Percentiles rank a stretch among this genome's conserved stretches.
Conservation (phyloP, 2,888 invertebrate genomes). For the Priocnemis perturbator region DNA sequence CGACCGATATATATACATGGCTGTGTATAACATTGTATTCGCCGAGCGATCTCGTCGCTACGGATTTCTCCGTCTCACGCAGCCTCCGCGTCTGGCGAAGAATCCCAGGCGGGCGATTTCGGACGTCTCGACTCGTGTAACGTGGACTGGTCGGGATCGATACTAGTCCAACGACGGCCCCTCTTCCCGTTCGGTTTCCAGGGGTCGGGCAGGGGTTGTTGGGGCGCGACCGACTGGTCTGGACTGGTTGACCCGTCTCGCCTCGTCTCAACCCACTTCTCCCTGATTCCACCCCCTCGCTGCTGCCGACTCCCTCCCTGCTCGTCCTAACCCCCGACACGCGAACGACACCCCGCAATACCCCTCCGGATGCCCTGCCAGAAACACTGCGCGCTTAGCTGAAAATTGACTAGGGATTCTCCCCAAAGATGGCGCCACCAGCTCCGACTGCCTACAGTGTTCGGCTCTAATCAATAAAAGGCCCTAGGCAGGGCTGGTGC, state of each 20-base stretch:
- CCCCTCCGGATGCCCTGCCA: not conserved
- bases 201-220: conserved; percentile 56
- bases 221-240: conserved; percentile 61
- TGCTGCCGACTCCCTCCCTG: conserved; percentile 23
- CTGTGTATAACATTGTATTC: too few relatives aligned
- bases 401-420: conserved; percentile 58
- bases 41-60: not conserved
- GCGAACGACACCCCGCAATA: not conserved
- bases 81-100: conserved; percentile 25
- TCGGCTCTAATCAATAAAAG: conserved; percentile 50
- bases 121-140: conserved; percentile 62
- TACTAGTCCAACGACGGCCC: conserved; percentile 61
- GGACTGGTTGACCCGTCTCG: conserved; percentile 61
- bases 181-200: conserved; percentile 55
- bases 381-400: conserved; percentile 30
- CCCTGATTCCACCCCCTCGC: conserved; percentile 33
- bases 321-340: conserved; percentile 46
- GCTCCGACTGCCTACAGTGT: conserved; percentile 36
- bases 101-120: conserved; percentile 40
- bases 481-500: conserved; percentile 20
- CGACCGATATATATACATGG: too few relatives aligned
- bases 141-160: conserved; percentile 68
- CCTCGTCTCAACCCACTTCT: conserved; percentile 53
- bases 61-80: not conserved
- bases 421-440: conserved; percentile 72